Conservation (phyloP, 2,888 invertebrate species). For the Formica aserva region DNA sequence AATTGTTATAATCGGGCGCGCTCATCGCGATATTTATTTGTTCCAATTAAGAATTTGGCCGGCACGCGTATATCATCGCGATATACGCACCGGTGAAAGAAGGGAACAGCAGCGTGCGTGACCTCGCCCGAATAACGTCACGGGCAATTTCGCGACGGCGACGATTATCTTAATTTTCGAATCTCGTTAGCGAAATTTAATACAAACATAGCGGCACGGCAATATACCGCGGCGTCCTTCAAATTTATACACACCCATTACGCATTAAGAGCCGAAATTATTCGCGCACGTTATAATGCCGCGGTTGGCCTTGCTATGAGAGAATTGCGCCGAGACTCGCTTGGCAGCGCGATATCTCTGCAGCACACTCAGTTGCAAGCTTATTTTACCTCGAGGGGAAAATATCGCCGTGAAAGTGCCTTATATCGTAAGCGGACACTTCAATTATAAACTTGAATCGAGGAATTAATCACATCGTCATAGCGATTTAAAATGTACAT, state of each 20-base stretch:
- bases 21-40: conserved; percentile 41
- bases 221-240: conserved; percentile 34
- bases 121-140: conserved; percentile 53
- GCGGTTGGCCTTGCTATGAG: conserved; percentile 45
- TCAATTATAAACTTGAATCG: conserved; percentile 50
- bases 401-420: conserved; percentile 50
- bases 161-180: conserved; percentile 54
- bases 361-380: conserved; percentile 21
- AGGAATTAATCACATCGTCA: conserved; percentile 46
- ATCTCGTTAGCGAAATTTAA: conserved; percentile 55
- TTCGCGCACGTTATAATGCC: conserved; percentile 45
- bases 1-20: conserved; percentile 44
- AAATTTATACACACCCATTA: conserved; percentile 46
- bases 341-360: conserved; percentile 23
- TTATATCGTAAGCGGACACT: conserved; percentile 55
- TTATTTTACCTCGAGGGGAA: conserved; percentile 49
- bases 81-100: conserved; percentile 6
- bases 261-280: conserved; percentile 55
- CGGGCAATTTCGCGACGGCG: conserved; percentile 11
- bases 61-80: conserved; percentile 22
- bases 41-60: conserved; percentile 43
- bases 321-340: conserved; percentile 27
- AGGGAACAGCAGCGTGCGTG: neutral
- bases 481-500: conserved; percentile 40
- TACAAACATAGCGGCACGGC: conserved; percentile 41